Conservation (phyloP, 1,140 invertebrate genomes). For the Pinna nobilis region DNA sequence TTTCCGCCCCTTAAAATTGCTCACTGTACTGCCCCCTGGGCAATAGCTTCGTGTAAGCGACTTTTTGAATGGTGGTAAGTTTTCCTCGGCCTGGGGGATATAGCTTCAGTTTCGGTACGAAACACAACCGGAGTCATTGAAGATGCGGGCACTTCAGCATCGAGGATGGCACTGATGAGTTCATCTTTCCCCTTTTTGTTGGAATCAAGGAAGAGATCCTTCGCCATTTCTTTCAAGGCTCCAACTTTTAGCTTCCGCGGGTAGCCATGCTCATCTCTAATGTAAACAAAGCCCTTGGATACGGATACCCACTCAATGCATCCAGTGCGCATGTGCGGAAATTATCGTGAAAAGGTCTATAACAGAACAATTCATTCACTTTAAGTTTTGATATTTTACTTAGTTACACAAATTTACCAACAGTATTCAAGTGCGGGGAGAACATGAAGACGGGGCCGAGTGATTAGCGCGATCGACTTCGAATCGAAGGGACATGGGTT, state of each 20-base stretch:
- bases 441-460: no score
- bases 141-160: background rate
- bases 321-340: constrained; percentile 15
- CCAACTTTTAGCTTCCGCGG: background rate
- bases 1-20: constrained; percentile 29
- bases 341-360: constrained; percentile 15
- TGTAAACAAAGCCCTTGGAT: no score
- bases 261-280: constrained; percentile 5
- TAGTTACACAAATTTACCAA: no score
- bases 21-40: background rate
- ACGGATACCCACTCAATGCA: constrained; percentile 7
- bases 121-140: background rate
- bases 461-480: no score
- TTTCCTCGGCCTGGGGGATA: background rate
- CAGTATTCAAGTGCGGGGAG: no score
- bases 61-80: constrained; percentile 19
- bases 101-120: background rate
- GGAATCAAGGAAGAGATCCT: no score
- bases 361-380: no score
- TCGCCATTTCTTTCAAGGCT: background rate
- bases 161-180: background rate
- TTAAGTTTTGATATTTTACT: no score
- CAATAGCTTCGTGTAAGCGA: background rate
- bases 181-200: no score
- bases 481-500: no score